Base-by-base conservation (phyloP, 1,140 invertebrate species). In the Heliconius hermathena region DNA sequence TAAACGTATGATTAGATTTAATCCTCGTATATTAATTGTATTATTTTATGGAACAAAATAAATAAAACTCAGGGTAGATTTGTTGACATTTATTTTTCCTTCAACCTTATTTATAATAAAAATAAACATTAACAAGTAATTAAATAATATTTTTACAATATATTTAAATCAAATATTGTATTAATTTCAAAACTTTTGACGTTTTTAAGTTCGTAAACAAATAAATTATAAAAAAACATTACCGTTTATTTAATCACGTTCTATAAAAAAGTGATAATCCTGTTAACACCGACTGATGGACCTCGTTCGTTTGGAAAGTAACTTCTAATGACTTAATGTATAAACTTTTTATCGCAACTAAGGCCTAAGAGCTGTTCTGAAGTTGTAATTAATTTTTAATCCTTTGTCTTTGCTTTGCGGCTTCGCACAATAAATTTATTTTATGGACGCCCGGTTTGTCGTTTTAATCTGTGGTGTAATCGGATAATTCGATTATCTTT, bases 321-420 rank as follows among this genome's bases (percentile, higher is more conserved):
- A 66, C 60, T 66, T 29, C 9, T 81, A 81, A 81, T 81, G 79
- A 81, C 75, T 81, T 81, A 57, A 81, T 74, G 79, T 74, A 54
- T 38, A 85, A 87, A 87, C 77, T 85, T 89, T 89, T 87, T 82
- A 81, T 83, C 83, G 71, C 74, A 71, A 52, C 75, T 77, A 77
- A 33, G 29, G 81, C 80, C 84, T 73, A 78, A 87, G 87, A 85
- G 83, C 84, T 85, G 82, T 85, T 83, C 74, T 72, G 78, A 89
- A 87, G 84, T 87, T 82, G 84, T 91, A 89, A 91, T 90, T 91
- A 91, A 90, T 90, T 90, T 91, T 90, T 89, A 91, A 91, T 91
- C 90, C 89, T 80, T 85, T 87, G 88, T 89, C 85, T 87, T 87
- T 86, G 89, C 86, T 90, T 90, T 83, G 85, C 85, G 88, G 88